Percentiles rank a stretch among this genome's conserved stretches.
Evolutionary conservation across 2,113 vertebrate genomes (phyloP).

Genomic region (Recurvirostra avosetta): DNA sequence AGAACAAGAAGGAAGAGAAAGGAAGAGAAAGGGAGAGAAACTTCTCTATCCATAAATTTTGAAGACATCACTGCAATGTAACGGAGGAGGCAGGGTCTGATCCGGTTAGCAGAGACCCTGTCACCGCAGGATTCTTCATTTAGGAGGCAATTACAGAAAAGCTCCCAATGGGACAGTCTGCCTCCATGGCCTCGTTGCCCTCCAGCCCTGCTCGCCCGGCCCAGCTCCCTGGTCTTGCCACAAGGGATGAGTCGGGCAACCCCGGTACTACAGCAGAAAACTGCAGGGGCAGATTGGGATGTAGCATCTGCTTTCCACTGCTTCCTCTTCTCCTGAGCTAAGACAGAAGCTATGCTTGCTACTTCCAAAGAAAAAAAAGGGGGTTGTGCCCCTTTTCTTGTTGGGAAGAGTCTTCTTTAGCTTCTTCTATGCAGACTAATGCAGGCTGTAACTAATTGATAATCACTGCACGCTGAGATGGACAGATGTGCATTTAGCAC

Average conservation of each 20-base stretch:
- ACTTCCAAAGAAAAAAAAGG: not conserved
- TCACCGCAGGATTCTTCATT: not conserved
- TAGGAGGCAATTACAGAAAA: not conserved
- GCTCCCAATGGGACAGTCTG: not conserved
- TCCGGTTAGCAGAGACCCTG: not conserved
- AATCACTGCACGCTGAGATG: not conserved
- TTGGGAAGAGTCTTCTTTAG: not conserved
- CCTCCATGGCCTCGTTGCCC: not conserved
- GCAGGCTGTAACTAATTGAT: not conserved
- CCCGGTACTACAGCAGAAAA: accelerated
- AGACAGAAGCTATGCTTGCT: not conserved
- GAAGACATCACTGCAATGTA: not conserved
- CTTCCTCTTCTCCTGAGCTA: not conserved
- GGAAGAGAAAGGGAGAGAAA: not conserved
- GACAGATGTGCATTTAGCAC: not conserved
- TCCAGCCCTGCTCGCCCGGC: not conserved
- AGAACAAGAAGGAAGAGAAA: not conserved
- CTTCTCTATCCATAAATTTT: not conserved
- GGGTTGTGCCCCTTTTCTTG: not conserved
- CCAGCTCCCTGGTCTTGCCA: too few relatives aligned
- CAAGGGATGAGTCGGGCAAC: not conserved
- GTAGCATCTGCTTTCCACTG: not conserved
- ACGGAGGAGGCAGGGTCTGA: not conserved
- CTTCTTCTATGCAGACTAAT: not conserved
- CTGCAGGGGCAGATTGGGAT: too few relatives aligned